Percentiles rank a stretch among this genome's conserved stretches.
Evolutionary conservation across 2,113 vertebrate genomes (phyloP).

Genomic region (Corvus cornix): DNA sequence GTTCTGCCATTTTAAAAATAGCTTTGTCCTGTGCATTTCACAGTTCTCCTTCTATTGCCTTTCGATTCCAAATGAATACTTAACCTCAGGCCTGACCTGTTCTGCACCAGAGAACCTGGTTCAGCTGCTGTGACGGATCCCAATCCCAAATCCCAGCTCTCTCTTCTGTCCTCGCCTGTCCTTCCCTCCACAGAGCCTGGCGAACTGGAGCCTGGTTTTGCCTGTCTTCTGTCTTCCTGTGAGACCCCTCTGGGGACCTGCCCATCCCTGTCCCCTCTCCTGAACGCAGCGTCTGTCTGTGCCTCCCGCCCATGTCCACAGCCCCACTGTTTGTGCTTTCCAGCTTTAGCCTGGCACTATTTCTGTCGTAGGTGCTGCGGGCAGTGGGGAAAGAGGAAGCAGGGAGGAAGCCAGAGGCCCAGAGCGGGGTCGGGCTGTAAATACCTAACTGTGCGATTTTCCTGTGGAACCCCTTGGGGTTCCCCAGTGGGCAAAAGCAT

Average conservation of each 20-base stretch:
- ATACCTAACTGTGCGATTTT: neutral
- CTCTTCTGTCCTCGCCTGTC: neutral
- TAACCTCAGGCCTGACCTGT: conserved; percentile 40
- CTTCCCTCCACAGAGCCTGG: neutral
- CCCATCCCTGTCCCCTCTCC: neutral
- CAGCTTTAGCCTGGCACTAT: conserved; percentile 44
- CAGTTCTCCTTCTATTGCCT: conserved; percentile 54
- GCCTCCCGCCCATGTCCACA: neutral
- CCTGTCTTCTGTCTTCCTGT: neutral
- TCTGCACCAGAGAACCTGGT: neutral
- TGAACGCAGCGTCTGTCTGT: neutral
- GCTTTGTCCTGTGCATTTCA: conserved; percentile 51
- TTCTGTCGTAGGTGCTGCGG: conserved; percentile 29
- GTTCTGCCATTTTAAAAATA: conserved; percentile 66
- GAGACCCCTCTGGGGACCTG: conserved; percentile 12
- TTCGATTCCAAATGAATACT: conserved; percentile 36
- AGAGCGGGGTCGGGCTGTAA: neutral
- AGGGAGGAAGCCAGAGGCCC: conserved; percentile 34
- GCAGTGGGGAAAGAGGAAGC: neutral
- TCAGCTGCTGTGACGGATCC: neutral
- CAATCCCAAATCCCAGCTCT: neutral
- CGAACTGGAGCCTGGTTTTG: neutral
- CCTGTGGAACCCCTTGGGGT: neutral
- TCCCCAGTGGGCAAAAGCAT: neutral
- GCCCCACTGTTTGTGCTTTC: conserved; percentile 34